Evolutionary conservation across 64 coral and sea anemone genomes (phyloP), one percentile per base, ranked within the genome.

Genomic region (Orbicella faveolata): DNA sequence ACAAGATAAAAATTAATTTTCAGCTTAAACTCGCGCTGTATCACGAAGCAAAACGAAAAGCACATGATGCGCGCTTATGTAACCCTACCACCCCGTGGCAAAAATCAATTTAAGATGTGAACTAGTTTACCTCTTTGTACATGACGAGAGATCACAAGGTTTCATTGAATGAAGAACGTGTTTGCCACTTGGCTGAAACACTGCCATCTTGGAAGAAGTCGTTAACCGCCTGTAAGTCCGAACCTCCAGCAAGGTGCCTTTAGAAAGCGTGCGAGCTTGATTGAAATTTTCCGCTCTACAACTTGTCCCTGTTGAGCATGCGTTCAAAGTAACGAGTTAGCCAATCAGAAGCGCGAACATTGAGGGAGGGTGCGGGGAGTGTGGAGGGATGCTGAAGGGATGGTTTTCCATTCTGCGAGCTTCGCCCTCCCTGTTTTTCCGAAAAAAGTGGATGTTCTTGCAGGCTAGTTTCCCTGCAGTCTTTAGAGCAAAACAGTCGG

Each of bases 161-260:
- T 70, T 85, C 39, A 85, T 52, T 21, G 82, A 85, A 9, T 72
- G 82, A 13, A 85, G 82, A n/a, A 85, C 82, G 15, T 73, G 63
- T 26, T 48, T n/a, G 5, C 82, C 82, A 33, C 82, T 85, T 72
- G 82, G 82, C 63, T 85, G 61, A 72, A 85, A 85, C 8, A 85
- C 82, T 44, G 21, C 82, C 82, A 85, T 83, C 17, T 35, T 81
- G 17, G 64, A 67, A 18, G 64, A 67, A 67, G 21, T 69, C 19
- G 66, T 23, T 69, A 20, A 69, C 2, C 4, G 19, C 6, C 64
- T 6, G 67, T 8, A 26, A n/a, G 67, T 59, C 15, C 55, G 23
- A 69, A 25, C 25, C 4, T 25, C 67, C 11, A 1, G 21, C 2
- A 25, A 70, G 67, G 10, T 25, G 21, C 64, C 23, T 67, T 67